A percentile compares a stretch with the other conserved stretches of the same genome.
Evolutionary conservation across 2,113 vertebrate genomes (phyloP).

Genomic region (Saccopteryx bilineata): DNA sequence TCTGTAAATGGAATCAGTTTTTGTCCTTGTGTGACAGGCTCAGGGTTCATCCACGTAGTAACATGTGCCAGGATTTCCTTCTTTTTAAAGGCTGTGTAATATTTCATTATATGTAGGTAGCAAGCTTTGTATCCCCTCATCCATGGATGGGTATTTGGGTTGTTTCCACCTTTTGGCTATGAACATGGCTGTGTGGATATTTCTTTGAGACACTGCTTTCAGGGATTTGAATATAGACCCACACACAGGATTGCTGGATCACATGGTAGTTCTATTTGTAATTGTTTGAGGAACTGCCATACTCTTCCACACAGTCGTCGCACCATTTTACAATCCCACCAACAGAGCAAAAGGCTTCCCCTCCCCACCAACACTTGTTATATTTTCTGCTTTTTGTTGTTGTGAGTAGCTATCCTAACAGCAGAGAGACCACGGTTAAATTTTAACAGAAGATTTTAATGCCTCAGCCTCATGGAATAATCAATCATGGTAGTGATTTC

Average conservation of each 20-base stretch:
- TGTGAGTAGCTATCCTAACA: background rate
- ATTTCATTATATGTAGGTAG: background rate
- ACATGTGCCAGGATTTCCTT: background rate
- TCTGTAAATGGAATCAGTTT: background rate
- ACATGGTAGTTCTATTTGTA: background rate
- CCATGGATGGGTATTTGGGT: background rate
- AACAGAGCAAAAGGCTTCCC: background rate
- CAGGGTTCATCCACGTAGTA: background rate
- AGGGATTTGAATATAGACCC: background rate
- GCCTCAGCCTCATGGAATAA: background rate
- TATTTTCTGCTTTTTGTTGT: background rate
- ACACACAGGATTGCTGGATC: background rate
- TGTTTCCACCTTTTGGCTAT: background rate
- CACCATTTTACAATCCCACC: background rate
- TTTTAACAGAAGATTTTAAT: slow-evolving; percentile 32
- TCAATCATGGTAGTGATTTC: background rate
- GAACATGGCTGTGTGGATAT: background rate
- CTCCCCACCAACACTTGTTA: background rate
- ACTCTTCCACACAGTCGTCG: background rate
- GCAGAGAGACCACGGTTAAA: background rate
- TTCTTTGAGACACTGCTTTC: too few relatives aligned
- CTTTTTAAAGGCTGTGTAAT: background rate
- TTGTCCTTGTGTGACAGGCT: background rate
- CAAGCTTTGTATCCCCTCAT: background rate
- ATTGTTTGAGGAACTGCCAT: background rate